phyloP scores from a whole-genome alignment of 2,797 vertebrate species.

The Falco columbarius region DNA sequence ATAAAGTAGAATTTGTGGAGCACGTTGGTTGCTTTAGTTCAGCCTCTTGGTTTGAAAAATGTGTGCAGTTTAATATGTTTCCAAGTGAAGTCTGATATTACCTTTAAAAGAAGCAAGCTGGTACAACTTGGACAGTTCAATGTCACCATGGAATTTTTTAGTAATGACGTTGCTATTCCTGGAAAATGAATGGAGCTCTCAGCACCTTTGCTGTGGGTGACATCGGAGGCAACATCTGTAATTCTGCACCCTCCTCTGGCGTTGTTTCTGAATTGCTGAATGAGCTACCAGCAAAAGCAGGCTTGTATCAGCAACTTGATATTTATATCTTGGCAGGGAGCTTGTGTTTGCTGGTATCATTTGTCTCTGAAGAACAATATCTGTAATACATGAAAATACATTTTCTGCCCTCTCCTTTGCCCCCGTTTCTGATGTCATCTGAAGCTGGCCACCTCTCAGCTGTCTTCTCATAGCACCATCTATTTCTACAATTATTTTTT shows the following conservation, averaged over 20 bases:
- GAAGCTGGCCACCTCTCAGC: neutral
- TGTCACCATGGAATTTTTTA: neutral
- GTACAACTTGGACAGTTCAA: neutral
- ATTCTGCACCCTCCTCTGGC: neutral
- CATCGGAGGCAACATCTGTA: conserved; percentile 2
- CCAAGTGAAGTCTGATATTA: neutral
- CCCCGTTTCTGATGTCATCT: neutral
- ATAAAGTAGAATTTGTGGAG: neutral
- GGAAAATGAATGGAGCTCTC: neutral
- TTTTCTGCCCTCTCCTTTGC: neutral
- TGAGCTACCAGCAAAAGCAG: neutral
- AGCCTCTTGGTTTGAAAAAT: neutral
- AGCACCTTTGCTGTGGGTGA: conserved; percentile 26
- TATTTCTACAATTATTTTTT: neutral
- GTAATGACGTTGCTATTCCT: conserved; percentile 39
- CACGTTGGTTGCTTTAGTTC: neutral
- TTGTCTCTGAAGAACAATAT: conserved; percentile 49
- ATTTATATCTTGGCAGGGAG: conserved; percentile 2
- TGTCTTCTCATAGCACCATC: neutral
- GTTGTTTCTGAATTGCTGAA: neutral
- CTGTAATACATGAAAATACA: conserved; percentile 6
- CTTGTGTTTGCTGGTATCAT: neutral
- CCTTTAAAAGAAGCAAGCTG: neutral
- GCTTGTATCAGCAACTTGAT: conserved; percentile 32
- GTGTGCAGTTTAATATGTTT: neutral